These are phyloP conservation scores for Pectinophora gossypiella DNA, from an alignment of 1,140 invertebrate genomes.

Conservation along the genomic window DNA sequence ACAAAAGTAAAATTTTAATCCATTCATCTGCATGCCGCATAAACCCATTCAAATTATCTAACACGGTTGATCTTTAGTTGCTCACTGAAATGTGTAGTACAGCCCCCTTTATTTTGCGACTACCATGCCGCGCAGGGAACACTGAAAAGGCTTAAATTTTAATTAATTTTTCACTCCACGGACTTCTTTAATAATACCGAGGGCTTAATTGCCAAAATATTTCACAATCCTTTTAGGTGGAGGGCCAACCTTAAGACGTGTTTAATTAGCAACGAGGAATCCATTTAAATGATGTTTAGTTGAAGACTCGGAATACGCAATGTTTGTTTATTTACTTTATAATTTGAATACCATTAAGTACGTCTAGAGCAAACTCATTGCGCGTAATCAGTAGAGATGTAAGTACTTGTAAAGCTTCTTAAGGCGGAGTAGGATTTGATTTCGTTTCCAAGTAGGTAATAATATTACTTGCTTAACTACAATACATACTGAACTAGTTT, in stretches of 20 bases:
- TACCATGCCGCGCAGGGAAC: slow-evolving; percentile 40
- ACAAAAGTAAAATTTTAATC: slow-evolving; percentile 23
- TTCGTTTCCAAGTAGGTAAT: too few relatives aligned
- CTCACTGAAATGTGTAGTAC: slow-evolving; percentile 53
- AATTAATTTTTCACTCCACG: slow-evolving; percentile 70
- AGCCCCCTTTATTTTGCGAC: slow-evolving; percentile 44
- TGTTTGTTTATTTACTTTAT: not conserved
- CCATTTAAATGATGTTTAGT: slow-evolving; percentile 31
- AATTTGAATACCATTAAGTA: not conserved
- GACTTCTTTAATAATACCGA: slow-evolving; percentile 52
- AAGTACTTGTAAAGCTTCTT: too few relatives aligned
- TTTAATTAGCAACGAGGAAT: slow-evolving; percentile 58
- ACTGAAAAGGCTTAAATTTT: slow-evolving; percentile 57
- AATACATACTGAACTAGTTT: too few relatives aligned
- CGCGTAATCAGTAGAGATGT: too few relatives aligned
- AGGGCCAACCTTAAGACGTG: slow-evolving; percentile 39
- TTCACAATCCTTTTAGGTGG: slow-evolving; percentile 45
- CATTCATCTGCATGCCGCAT: slow-evolving; percentile 34
- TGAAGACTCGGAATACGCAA: not conserved
- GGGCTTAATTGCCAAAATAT: slow-evolving; percentile 57
- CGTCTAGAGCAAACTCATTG: too few relatives aligned
- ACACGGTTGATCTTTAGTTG: slow-evolving; percentile 56
- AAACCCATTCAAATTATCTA: slow-evolving; percentile 54
- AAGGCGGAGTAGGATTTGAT: too few relatives aligned
- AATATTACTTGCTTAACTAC: too few relatives aligned